Evolutionary conservation across 2,113 vertebrate species (phyloP).

Genomic region (Chlamydotis undulata): DNA sequence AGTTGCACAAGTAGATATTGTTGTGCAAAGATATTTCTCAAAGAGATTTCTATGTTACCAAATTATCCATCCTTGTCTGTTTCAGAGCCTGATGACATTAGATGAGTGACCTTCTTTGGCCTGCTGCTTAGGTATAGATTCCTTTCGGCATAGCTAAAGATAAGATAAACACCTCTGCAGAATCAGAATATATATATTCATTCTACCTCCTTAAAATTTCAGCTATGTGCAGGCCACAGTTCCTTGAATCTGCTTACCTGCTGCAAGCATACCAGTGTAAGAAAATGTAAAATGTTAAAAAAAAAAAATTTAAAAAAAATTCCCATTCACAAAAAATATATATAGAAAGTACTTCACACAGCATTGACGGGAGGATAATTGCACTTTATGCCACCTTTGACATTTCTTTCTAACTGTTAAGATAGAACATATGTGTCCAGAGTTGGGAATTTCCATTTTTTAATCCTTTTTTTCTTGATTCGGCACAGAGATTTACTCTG

Average conservation of each 20-base stretch:
- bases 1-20: neutral
- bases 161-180: neutral
- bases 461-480: neutral
- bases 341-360: neutral
- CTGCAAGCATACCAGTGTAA: neutral
- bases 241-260: neutral
- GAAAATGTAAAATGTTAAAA: neutral
- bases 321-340: neutral
- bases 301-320: rapidly evolving
- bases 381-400: neutral
- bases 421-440: neutral
- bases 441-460: neutral
- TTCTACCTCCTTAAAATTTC: neutral
- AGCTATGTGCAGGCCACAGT: neutral
- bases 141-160: neutral
- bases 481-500: neutral
- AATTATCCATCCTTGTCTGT: neutral
- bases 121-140: neutral
- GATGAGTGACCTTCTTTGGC: neutral
- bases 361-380: neutral
- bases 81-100: neutral
- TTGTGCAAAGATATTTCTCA: neutral
- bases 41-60: neutral
- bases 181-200: neutral
- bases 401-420: neutral